These are phyloP conservation scores for Lucifuga dentata DNA, from an alignment of 2,113 vertebrate genomes.

Conservation along the genomic window DNA sequence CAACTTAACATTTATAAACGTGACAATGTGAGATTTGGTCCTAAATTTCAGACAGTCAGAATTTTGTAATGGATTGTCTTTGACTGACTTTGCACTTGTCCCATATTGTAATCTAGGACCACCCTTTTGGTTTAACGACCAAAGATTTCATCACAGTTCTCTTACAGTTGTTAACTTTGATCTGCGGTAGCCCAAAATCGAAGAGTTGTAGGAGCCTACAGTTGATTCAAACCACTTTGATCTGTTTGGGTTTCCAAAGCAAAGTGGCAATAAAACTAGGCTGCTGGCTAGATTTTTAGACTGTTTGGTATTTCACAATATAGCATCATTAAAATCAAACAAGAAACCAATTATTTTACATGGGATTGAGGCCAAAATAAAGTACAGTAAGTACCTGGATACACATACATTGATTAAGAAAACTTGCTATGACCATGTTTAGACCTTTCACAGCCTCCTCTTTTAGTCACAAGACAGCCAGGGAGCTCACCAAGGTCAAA, in stretches of 20 bases:
- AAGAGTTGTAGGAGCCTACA: too few species aligned
- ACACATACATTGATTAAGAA: neutral
- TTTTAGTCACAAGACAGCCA: slow-evolving; percentile 35
- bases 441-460: slow-evolving; percentile 8
- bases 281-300: neutral
- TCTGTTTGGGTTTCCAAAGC: neutral
- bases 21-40: too few species aligned
- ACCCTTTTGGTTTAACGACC: too few species aligned
- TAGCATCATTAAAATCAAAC: neutral
- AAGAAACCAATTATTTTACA: neutral
- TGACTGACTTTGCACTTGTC: too few species aligned
- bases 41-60: too few species aligned
- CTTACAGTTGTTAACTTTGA: too few species aligned
- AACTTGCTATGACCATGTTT: slow-evolving; percentile 7
- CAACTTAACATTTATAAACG: too few species aligned
- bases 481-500: slow-evolving; percentile 59
- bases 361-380: neutral
- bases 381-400: neutral
- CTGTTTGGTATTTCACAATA: neutral
- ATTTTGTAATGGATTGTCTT: too few species aligned
- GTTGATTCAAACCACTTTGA: slow-evolving; percentile 7
- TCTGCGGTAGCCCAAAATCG: too few species aligned
- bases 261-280: neutral
- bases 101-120: too few species aligned
- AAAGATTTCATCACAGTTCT: too few species aligned